These are phyloP conservation scores for Tigriopus californicus DNA, from an alignment of 2,888 invertebrate genomes.

Conservation along the genomic window DNA sequence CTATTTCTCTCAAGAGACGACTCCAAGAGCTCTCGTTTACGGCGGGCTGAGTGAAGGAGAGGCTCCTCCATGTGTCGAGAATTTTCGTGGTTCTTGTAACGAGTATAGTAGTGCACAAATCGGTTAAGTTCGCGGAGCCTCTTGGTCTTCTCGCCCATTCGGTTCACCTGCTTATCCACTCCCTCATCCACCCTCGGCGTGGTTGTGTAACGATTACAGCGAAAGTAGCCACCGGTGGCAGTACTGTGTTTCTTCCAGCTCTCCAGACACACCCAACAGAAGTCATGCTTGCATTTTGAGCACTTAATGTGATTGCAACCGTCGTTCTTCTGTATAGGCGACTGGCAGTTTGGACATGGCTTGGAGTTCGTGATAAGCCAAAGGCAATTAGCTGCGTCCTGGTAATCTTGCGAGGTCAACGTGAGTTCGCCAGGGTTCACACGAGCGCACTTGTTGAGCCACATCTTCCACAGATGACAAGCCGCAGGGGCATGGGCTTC, in stretches of 20 bases:
- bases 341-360: conserved; percentile 47
- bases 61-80: conserved; percentile 43
- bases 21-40: conserved; percentile 42
- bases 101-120: conserved; percentile 44
- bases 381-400: conserved; percentile 42
- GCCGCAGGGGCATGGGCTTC: conserved; percentile 48
- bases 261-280: conserved; percentile 51
- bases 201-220: conserved; percentile 37
- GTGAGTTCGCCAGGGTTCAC: conserved; percentile 42
- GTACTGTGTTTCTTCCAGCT: conserved; percentile 49
- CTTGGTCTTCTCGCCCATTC: conserved; percentile 36
- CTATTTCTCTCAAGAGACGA: conserved; percentile 30
- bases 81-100: conserved; percentile 44
- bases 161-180: neutral
- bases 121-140: conserved; percentile 42
- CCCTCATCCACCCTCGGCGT: neutral
- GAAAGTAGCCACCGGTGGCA: conserved; percentile 47
- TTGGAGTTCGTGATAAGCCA: conserved; percentile 51
- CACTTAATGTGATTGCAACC: conserved; percentile 54
- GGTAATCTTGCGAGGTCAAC: conserved; percentile 33
- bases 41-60: conserved; percentile 36
- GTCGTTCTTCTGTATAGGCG: conserved; percentile 50
- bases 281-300: conserved; percentile 50
- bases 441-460: conserved; percentile 40
- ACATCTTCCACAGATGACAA: conserved; percentile 43